These are phyloP conservation scores for Phasia obesa DNA, from an alignment of 2,888 invertebrate species.

Conservation along the genomic window DNA sequence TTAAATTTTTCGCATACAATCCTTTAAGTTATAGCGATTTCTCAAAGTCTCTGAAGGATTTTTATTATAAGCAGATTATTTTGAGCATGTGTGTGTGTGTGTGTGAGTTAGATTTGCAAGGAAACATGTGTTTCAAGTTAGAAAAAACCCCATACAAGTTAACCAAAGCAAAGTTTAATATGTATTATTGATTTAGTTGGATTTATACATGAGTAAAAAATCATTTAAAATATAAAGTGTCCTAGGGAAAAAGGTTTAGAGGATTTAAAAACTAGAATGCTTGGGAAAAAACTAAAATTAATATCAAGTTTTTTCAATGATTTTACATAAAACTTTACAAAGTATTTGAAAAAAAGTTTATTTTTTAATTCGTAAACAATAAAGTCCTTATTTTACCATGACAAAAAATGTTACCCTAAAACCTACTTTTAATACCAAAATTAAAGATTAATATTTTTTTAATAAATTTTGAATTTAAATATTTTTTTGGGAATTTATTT, in stretches of 20 bases:
- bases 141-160: background rate
- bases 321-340: too few relatives aligned
- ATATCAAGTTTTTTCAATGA: too few relatives aligned
- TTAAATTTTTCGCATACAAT: constrained; percentile 58
- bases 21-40: constrained; percentile 62
- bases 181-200: constrained; percentile 65
- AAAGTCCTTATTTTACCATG: too few relatives aligned
- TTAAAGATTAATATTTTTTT: too few relatives aligned
- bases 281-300: too few relatives aligned
- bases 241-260: constrained; percentile 8
- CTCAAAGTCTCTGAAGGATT: constrained; percentile 67
- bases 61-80: constrained; percentile 67
- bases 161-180: constrained; percentile 55
- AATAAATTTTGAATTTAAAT: too few relatives aligned
- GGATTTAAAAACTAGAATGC: background rate
- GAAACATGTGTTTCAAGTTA: constrained; percentile 13
- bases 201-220: constrained; percentile 40
- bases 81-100: constrained; percentile 62
- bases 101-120: constrained; percentile 65
- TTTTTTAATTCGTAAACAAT: too few relatives aligned
- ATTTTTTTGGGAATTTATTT: too few relatives aligned
- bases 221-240: constrained; percentile 40
- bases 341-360: too few relatives aligned
- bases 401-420: too few relatives aligned
- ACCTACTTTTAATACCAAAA: too few relatives aligned